Base-by-base conservation (phyloP, 2,113 vertebrate species). In the Blennius ocellaris region DNA sequence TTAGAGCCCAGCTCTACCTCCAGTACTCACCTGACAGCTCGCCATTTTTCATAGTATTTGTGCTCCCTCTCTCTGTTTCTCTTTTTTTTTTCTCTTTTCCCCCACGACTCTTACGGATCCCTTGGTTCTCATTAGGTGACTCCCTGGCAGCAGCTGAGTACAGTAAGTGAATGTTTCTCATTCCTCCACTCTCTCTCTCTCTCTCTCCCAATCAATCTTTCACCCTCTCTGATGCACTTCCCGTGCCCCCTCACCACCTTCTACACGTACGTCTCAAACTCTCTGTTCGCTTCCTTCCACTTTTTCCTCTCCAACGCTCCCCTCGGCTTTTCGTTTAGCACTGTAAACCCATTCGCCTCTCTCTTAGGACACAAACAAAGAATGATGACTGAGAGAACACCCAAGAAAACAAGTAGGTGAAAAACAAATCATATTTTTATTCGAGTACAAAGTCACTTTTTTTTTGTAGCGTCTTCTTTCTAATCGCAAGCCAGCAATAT, bases 61-160 rank as follows among this genome's bases (percentile, higher is more conserved):
- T 44, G 11, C 38, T 5, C 2, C 37, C 52, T 45, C 36, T 44
- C 15, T 48, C 17, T 49, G 21, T 4, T n/a, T 71, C 40, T 62
- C 45, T 49, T 38, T 80, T 2, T 30, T 30, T 30, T 30, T 30
- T 30, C 21, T 30, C 21, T 30, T 30, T 30, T 30, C 21, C 21
- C 63, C 17, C 58, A 53, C 1, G 8, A 37, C 74, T 60, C 64
- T 56, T 61, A 47, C 65, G 38, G 49, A 53, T 80, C 81, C 76
- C 83, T 77, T 3, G 67, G 69, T 69, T 68, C 79, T 81, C 76
- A 84, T 90, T 89, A 89, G 75, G 60, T 16, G 38, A 59, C 59
- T 74, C 58, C 47, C 50, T 79, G 60, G 67, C 77, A 84, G 69
- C 73, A 62, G 77, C 73, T 81, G 70, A 50, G 61, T 63, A 65